A percentile compares a stretch with the other conserved stretches of the same genome.
phyloP scores from a whole-genome alignment of 2,113 vertebrate genomes.

The Talpa occidentalis region DNA sequence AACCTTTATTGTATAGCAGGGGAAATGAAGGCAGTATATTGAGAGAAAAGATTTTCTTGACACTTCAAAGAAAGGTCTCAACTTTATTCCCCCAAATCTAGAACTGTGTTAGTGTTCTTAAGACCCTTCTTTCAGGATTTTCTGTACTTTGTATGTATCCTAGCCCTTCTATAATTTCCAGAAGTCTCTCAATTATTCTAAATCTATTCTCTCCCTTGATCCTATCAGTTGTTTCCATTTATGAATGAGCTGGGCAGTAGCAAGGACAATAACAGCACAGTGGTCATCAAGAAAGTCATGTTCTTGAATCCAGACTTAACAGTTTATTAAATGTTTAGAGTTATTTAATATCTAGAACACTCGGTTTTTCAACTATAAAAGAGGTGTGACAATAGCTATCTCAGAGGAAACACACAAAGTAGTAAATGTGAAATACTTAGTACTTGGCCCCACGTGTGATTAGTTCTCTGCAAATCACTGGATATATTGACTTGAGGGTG shows the following conservation, averaged over 20 bases:
- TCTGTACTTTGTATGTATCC: background rate
- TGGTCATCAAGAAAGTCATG: background rate
- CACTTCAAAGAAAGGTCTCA: background rate
- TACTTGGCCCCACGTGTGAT: background rate
- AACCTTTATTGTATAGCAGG: background rate
- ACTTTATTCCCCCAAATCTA: background rate
- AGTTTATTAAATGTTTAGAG: background rate
- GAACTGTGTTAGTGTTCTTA: background rate
- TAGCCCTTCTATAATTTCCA: background rate
- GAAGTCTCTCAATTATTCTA: background rate
- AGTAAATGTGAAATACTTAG: background rate
- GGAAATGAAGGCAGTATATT: background rate
- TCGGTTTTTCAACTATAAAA: background rate
- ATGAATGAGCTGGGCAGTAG: background rate
- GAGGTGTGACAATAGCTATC: background rate
- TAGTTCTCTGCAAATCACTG: background rate
- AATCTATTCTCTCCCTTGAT: background rate
- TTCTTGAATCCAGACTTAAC: background rate
- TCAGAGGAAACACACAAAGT: background rate
- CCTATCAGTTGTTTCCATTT: background rate
- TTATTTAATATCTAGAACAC: background rate
- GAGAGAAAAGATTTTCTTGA: background rate
- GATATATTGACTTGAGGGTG: background rate
- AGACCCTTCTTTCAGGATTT: background rate
- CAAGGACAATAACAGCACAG: background rate